These are phyloP conservation scores for Genyomyrus donnyi DNA, from an alignment of 2,113 vertebrate species.

Conservation along the genomic window DNA sequence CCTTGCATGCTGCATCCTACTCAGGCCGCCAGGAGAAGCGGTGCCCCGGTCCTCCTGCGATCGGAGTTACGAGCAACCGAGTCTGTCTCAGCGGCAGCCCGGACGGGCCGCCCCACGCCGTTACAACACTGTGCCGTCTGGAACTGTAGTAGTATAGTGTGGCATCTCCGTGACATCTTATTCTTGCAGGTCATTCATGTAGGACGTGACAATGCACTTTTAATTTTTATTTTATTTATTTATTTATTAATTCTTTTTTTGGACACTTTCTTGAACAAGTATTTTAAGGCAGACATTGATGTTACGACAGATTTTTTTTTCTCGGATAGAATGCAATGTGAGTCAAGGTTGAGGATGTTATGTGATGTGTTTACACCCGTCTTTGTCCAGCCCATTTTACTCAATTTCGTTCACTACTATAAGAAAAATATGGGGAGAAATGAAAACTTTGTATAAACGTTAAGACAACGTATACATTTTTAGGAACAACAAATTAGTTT, in stretches of 20 bases:
- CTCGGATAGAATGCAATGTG: neutral
- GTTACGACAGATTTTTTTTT: neutral
- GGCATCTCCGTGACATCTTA: constrained; percentile 3
- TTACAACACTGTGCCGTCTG: constrained; percentile 25
- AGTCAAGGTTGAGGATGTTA: neutral
- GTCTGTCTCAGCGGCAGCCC: neutral
- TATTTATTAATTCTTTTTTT: neutral
- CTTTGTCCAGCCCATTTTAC: neutral
- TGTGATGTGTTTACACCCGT: neutral
- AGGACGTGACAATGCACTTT: neutral
- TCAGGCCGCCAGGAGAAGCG: constrained; percentile 36
- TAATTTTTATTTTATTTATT: neutral
- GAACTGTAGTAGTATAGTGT: constrained; percentile 8
- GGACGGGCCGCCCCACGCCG: constrained; percentile 8
- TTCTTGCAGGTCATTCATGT: neutral
- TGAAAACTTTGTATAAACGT: constrained; percentile 13
- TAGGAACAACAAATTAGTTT: neutral
- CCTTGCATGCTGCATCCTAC: constrained; percentile 55
- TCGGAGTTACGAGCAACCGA: constrained; percentile 8
- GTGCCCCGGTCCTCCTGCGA: neutral
- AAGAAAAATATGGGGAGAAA: neutral
- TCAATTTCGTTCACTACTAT: neutral
- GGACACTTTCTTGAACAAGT: neutral
- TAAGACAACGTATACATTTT: constrained; percentile 3
- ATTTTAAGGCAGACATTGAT: neutral